These are phyloP conservation scores for Typhlomys cinereus DNA, from an alignment of 2,113 vertebrate genomes.

Conservation along the genomic window DNA sequence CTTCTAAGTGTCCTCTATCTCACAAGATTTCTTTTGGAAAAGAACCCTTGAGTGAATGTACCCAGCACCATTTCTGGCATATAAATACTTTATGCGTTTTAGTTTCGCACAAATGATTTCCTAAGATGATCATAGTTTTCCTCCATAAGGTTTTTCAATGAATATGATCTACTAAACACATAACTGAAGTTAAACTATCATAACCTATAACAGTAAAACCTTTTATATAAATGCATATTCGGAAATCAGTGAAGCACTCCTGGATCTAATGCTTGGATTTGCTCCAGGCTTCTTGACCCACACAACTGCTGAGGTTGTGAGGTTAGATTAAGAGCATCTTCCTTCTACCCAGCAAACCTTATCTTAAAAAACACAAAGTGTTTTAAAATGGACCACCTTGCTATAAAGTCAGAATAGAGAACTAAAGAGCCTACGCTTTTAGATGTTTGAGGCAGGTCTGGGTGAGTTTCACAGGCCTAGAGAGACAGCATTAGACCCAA, in stretches of 20 bases:
- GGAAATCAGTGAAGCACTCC: not conserved
- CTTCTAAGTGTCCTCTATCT: not conserved
- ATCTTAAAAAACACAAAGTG: not conserved
- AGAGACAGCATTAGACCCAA: not conserved
- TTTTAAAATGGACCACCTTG: not conserved
- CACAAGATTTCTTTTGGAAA: not conserved
- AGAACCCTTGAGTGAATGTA: not conserved
- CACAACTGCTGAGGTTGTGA: not conserved
- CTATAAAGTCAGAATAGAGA: not conserved
- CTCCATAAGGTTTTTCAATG: not conserved
- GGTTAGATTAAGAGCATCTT: not conserved
- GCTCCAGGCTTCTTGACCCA: not conserved
- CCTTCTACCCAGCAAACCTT: not conserved
- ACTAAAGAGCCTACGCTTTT: not conserved
- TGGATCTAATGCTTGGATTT: not conserved
- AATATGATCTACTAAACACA: not conserved
- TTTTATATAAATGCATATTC: not conserved
- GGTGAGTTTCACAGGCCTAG: not conserved
- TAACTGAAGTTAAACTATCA: not conserved
- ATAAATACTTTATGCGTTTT: not conserved
- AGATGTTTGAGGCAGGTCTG: not conserved
- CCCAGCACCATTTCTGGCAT: not conserved
- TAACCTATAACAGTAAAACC: not conserved
- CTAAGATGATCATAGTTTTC: not conserved
- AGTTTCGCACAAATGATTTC: slow-evolving; percentile 9